These are phyloP conservation scores for Drosophila teissieri DNA, from an alignment of 1,140 invertebrate genomes.

Conservation along the genomic window DNA sequence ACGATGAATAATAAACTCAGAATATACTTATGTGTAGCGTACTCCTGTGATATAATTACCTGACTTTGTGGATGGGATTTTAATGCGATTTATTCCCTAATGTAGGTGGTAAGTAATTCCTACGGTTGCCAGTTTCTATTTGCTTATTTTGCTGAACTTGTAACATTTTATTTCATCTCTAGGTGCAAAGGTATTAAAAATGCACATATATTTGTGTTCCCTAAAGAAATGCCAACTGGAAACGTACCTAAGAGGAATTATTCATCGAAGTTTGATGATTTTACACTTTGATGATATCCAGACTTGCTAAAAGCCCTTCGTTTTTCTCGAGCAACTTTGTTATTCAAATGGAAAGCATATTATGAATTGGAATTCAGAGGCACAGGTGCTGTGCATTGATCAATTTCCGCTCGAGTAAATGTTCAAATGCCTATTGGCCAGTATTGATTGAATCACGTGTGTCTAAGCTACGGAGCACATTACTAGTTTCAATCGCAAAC, in stretches of 20 bases:
- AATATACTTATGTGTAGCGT: conserved; percentile 67
- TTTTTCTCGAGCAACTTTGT: neutral
- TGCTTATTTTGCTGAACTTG: neutral
- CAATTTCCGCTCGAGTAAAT: neutral
- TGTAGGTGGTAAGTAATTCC: neutral
- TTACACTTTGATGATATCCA: neutral
- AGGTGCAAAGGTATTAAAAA: neutral
- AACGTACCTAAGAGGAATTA: no score
- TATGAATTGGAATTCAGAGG: no score
- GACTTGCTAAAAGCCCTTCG: conserved; percentile 1
- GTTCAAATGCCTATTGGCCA: neutral
- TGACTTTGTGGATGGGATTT: neutral
- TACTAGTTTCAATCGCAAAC: conserved; percentile 20
- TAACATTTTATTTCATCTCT: neutral
- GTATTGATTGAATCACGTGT: neutral
- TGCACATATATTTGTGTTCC: neutral
- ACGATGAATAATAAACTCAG: conserved; percentile 70
- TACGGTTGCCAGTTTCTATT: neutral
- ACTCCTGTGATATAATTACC: neutral
- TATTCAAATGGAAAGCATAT: no score
- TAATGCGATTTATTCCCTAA: neutral
- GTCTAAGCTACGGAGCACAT: neutral
- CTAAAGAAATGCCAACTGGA: neutral
- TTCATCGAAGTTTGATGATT: neutral
- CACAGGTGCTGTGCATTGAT: neutral